Evolutionary conservation across 2,888 invertebrate genomes (phyloP).

Genomic region (Zhuqinia jingwanae): DNA sequence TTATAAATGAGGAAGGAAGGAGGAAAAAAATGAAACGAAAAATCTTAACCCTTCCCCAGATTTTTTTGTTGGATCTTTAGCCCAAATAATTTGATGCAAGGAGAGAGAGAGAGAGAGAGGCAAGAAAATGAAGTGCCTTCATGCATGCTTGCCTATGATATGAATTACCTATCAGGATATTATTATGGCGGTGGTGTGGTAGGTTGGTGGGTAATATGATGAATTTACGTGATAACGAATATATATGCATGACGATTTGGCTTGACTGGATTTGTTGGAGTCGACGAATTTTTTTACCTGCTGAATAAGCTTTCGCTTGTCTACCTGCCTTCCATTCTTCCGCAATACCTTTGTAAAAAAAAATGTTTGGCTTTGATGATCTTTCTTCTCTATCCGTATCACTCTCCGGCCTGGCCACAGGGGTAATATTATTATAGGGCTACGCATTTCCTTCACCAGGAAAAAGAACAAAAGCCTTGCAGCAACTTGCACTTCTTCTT

Average conservation of each 20-base stretch:
- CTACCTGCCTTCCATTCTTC: slow-evolving; percentile 65
- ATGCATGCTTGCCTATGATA: background rate
- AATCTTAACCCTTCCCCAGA: slow-evolving; percentile 46
- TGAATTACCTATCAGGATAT: background rate
- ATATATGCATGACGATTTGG: slow-evolving; percentile 34
- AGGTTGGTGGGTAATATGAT: slow-evolving; percentile 43
- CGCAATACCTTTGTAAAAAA: slow-evolving; percentile 61
- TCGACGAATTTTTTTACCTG: slow-evolving; percentile 62
- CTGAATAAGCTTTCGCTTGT: background rate
- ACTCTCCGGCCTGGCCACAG: slow-evolving; percentile 67
- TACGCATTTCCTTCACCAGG: slow-evolving; percentile 58
- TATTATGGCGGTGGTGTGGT: slow-evolving; percentile 32
- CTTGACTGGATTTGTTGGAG: slow-evolving; percentile 20
- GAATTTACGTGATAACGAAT: slow-evolving; percentile 56
- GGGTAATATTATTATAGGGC: slow-evolving; percentile 52
- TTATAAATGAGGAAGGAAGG: slow-evolving; percentile 51
- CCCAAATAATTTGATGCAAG: background rate
- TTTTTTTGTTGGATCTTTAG: slow-evolving; percentile 26
- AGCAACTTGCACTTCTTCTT: slow-evolving; percentile 20
- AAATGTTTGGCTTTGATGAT: slow-evolving; percentile 2
- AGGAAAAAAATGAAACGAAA: slow-evolving; percentile 36
- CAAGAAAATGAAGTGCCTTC: slow-evolving; percentile 36
- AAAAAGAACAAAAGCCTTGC: slow-evolving; percentile 38
- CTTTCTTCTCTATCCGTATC: background rate
- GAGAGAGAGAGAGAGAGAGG: too few species aligned